Evolutionary conservation across 2,888 invertebrate genomes (phyloP).

Genomic region (Lepetodrilus schrolli): DNA sequence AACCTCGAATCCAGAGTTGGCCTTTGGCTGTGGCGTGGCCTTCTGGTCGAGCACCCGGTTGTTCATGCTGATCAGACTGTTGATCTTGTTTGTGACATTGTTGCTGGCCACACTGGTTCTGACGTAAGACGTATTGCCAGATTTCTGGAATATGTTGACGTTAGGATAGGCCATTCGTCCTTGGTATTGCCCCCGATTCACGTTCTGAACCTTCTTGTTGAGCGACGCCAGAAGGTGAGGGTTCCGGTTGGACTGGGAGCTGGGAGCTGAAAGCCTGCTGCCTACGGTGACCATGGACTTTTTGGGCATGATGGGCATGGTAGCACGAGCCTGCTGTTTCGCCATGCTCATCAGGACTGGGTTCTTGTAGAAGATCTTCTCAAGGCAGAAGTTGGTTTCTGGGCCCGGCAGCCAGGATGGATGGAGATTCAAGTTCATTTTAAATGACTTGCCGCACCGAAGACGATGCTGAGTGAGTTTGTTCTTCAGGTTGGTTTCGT

Average conservation of each 20-base stretch:
- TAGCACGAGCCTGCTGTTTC: neutral
- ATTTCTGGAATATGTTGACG: constrained; percentile 7
- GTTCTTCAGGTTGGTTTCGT: constrained; percentile 94
- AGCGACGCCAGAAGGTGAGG: neutral
- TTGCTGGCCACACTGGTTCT: neutral
- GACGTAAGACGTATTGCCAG: neutral
- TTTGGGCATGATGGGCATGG: constrained; percentile 16
- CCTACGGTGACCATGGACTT: neutral
- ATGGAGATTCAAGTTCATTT: constrained; percentile 87
- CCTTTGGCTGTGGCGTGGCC: neutral
- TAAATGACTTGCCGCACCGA: constrained; percentile 91
- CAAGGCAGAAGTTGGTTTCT: constrained; percentile 66
- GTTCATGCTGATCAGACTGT: constrained; percentile 22
- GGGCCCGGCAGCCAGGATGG: constrained; percentile 77
- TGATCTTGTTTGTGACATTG: constrained; percentile 27
- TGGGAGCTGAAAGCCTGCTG: neutral
- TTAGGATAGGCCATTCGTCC: neutral
- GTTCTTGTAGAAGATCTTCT: constrained; percentile 62
- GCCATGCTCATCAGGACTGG: constrained; percentile 8
- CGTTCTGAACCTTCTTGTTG: neutral
- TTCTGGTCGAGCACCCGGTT: constrained; percentile 3
- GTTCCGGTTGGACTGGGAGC: neutral
- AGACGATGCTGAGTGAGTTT: constrained; percentile 90
- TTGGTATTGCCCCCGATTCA: neutral
- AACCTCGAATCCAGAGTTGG: constrained; percentile 61